These are phyloP conservation scores for Cyphomyrus discorhynchus DNA, from an alignment of 2,113 vertebrate genomes.

Conservation along the genomic window DNA sequence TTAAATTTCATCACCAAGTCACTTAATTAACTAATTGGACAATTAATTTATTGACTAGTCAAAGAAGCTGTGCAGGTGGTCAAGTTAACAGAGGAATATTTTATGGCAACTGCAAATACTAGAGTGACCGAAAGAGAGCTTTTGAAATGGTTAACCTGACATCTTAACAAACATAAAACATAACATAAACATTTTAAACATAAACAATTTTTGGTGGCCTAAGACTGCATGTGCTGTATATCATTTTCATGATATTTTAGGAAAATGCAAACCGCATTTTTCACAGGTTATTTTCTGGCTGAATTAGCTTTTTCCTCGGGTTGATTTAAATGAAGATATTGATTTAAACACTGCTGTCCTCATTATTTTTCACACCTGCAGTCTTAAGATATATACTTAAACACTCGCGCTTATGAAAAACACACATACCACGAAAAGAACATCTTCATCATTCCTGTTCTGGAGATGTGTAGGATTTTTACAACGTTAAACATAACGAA, in stretches of 20 bases:
- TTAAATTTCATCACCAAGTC: neutral
- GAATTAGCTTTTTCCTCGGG: neutral
- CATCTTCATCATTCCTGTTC: neutral
- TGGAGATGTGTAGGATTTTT: neutral
- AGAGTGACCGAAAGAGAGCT: neutral
- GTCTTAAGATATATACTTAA: neutral
- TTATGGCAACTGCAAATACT: neutral
- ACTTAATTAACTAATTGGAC: neutral
- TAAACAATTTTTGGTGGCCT: neutral
- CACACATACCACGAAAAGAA: neutral
- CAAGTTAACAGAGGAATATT: neutral
- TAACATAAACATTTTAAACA: neutral
- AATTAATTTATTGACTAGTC: neutral
- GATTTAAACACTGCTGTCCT: neutral
- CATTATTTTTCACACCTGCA: neutral
- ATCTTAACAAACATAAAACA: neutral
- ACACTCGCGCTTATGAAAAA: neutral
- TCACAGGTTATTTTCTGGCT: neutral
- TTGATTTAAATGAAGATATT: neutral
- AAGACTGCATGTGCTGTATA: neutral
- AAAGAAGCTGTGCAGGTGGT: neutral
- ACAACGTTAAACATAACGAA: neutral
- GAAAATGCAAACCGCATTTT: neutral
- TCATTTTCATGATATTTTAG: neutral
- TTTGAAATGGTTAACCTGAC: neutral